Base-by-base conservation (phyloP, 2,888 invertebrate genomes). In the Esperia sulphurella region DNA sequence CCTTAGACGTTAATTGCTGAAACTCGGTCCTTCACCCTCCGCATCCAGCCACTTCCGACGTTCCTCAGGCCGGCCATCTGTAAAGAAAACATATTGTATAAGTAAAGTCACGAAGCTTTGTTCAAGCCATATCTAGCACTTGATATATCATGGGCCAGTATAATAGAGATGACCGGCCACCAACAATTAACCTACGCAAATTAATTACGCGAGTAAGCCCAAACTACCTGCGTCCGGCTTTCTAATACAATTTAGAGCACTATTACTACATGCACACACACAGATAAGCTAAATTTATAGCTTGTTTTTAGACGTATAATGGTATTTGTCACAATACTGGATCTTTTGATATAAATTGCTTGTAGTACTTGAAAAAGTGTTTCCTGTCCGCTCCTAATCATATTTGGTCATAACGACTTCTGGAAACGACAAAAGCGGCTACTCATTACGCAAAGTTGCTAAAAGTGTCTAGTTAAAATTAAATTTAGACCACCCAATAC, bases 181-280 rank as follows among this genome's bases (percentile, higher is more conserved):
- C 61, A 66, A 79, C 83, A 80, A 86, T 83, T 86, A 83, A 72
- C 83, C 79, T 82, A 82, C 83, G 80, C 78, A 63, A 76, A 81
- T 81, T 86, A 83, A 84, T 83, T 83, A 79, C 71, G 66, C 62
- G 63, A 67, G 71, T 65, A 67, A 65, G 64, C 71, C 69, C 71
- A 74, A 79, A 79, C 76, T 69, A 64, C 62, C 65, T 65, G 63
- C 58, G 71, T 81, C 79, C 83, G 77, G 71, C 84, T 85, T 83
- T 83, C 83, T 81, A 81, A 80, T 79, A 75, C 73, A 79, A 84
- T 77, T 78, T 75, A 68, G 79, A 76, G 67, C 75, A 71, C 63
- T 72, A 65, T 61, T 64, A 62, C 63, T 59, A 65, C 57, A 74
- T n/a, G n/a, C n/a, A 75, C 73, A 63, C 48, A 50, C 10, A 41